Evolutionary conservation across 2,113 vertebrate genomes (phyloP).

Genomic region (Grallaria varia): DNA sequence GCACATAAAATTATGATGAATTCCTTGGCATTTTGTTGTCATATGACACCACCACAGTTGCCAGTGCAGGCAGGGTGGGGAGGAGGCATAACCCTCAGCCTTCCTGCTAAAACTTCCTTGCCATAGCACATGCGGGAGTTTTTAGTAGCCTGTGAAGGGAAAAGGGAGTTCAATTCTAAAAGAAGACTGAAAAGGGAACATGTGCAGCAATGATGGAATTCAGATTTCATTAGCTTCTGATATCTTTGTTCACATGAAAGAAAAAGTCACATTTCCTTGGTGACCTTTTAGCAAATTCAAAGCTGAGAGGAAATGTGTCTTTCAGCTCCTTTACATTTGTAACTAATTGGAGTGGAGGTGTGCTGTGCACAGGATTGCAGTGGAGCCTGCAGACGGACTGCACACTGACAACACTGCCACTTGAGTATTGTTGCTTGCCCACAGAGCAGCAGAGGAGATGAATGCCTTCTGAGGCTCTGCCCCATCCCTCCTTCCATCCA

Average conservation of each 20-base stretch:
- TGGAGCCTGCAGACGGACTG: background rate
- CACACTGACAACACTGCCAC: fast-evolving
- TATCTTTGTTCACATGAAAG: slow-evolving; percentile 35
- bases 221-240: slow-evolving; percentile 65
- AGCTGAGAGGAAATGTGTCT: slow-evolving; percentile 7
- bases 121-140: background rate
- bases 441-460: background rate
- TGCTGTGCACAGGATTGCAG: background rate
- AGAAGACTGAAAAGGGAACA: slow-evolving; percentile 31
- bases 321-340: background rate
- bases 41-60: background rate
- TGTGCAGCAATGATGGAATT: slow-evolving; percentile 24
- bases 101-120: background rate
- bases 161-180: background rate
- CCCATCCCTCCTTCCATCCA: background rate
- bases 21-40: background rate
- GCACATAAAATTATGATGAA: background rate
- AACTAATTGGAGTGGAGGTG: slow-evolving; percentile 14
- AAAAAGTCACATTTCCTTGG: slow-evolving; percentile 40
- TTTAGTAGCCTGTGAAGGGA: background rate
- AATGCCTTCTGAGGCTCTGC: background rate
- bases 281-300: slow-evolving; percentile 72
- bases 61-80: background rate
- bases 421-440: too few species aligned
- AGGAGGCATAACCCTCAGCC: background rate